Percentiles rank a stretch among this genome's conserved stretches.
Evolutionary conservation across 2,113 vertebrate species (phyloP).

Genomic region (Protomyctophum bolini): DNA sequence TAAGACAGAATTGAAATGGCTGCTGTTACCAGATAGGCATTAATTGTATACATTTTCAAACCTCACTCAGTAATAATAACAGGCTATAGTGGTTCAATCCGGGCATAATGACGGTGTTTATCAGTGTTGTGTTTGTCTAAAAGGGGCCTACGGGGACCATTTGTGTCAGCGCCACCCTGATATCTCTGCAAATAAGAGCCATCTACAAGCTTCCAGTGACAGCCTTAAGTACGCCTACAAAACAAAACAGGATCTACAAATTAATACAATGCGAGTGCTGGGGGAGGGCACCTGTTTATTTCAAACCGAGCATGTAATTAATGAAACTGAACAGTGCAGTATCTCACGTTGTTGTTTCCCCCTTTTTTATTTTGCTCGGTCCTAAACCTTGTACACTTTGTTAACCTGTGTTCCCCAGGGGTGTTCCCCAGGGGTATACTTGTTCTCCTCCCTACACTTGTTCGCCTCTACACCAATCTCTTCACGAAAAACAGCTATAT

Average conservation of each 20-base stretch:
- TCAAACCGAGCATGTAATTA: conserved; percentile 55
- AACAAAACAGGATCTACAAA: conserved; percentile 28
- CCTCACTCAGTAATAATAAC: conserved; percentile 68
- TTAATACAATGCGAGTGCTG: conserved; percentile 16
- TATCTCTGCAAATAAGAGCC: conserved; percentile 48
- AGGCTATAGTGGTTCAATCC: conserved; percentile 50
- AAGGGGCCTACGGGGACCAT: conserved; percentile 42
- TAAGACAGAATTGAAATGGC: conserved; percentile 43
- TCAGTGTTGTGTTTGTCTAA: conserved; percentile 54
- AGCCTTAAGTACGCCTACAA: conserved; percentile 51
- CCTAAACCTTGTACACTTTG: no score
- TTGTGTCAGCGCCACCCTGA: conserved; percentile 43
- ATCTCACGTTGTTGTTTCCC: background rate
- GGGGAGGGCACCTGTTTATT: conserved; percentile 28
- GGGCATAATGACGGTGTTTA: conserved; percentile 73
- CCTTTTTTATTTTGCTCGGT: background rate
- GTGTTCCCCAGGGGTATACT: no score
- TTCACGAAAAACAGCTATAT: no score
- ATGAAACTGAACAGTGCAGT: conserved; percentile 33
- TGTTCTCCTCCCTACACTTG: no score
- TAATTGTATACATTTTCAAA: conserved; percentile 66
- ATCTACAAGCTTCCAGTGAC: conserved; percentile 34
- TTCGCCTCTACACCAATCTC: no score
- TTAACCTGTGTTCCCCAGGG: no score
- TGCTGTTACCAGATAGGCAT: conserved; percentile 52